Evolutionary conservation across 64 coral and sea anemone genomes (phyloP).

Genomic region (Pocillopora damicornis): DNA sequence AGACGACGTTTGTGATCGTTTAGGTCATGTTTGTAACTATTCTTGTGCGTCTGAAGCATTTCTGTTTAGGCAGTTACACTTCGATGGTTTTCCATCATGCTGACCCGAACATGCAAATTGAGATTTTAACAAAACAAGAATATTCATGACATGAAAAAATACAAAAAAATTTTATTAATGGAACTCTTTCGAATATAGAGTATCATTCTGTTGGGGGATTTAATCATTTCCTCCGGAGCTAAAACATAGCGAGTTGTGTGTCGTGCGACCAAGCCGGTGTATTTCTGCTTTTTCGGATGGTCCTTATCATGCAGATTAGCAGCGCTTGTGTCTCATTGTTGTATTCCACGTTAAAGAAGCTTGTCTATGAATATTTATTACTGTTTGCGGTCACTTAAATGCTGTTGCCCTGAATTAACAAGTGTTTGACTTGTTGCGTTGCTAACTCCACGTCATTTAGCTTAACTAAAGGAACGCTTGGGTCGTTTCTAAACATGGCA

Average conservation of each 20-base stretch:
- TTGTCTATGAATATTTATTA: conserved; percentile 34
- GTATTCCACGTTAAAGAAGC: conserved; percentile 28
- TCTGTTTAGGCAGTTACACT: conserved; percentile 34
- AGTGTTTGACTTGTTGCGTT: not conserved
- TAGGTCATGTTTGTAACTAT: not conserved
- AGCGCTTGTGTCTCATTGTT: not conserved
- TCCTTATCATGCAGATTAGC: conserved; percentile 22
- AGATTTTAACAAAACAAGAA: conserved; percentile 15
- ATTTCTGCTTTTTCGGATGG: not conserved
- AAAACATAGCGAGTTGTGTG: not conserved
- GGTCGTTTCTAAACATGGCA: conserved; percentile 6
- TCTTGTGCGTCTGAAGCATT: not conserved
- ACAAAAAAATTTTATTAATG: not conserved
- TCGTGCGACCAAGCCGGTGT: not conserved
- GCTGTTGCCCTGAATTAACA: not conserved
- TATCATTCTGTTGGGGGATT: not conserved
- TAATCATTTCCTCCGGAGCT: not conserved
- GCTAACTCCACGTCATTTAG: not conserved
- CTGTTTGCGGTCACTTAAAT: conserved; percentile 18
- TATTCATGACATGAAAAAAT: conserved; percentile 49
- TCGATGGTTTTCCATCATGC: not conserved
- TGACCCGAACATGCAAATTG: conserved; percentile 21
- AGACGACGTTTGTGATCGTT: not conserved
- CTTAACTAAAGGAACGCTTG: not conserved
- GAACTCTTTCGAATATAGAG: not conserved